phyloP scores from a whole-genome alignment of 2,797 vertebrate genomes.

The Sternotherus odoratus region DNA sequence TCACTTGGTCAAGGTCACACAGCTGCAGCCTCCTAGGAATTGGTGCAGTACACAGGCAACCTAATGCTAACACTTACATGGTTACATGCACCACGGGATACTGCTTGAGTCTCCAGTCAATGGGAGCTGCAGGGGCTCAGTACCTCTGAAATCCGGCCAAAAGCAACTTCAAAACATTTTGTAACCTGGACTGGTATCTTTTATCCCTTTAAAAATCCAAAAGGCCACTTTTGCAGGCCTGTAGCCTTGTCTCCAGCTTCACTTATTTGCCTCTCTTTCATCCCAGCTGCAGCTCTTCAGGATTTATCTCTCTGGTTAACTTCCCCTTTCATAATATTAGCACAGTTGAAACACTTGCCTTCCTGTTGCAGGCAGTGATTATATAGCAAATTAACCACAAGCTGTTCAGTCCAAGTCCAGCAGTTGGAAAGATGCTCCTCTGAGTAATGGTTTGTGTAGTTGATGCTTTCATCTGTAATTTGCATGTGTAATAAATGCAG shows the following conservation, averaged over 20 bases:
- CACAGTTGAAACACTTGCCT: conserved; percentile 81
- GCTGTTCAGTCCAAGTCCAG: conserved; percentile 83
- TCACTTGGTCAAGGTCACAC: neutral
- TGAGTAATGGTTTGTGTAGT: conserved; percentile 86
- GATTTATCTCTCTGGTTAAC: conserved; percentile 83
- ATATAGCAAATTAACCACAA: conserved; percentile 88
- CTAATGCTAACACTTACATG: neutral
- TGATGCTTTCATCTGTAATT: conserved; percentile 85
- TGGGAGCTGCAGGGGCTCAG: conserved; percentile 62
- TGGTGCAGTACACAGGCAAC: neutral
- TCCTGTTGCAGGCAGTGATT: conserved; percentile 85
- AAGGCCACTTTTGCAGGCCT: conserved; percentile 65
- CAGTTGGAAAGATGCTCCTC: conserved; percentile 83
- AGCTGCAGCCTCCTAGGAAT: conserved; percentile 21
- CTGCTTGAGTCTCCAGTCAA: neutral
- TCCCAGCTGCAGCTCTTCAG: conserved; percentile 79
- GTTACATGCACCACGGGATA: neutral
- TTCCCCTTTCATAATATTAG: conserved; percentile 86
- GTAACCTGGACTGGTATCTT: conserved; percentile 70
- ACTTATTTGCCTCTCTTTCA: conserved; percentile 75
- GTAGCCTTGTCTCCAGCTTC: conserved; percentile 69
- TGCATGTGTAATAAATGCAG: conserved; percentile 83
- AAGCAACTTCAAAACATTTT: conserved; percentile 66
- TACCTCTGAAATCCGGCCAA: conserved; percentile 41
- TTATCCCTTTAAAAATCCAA: conserved; percentile 75